Percentiles rank a stretch among this genome's conserved stretches.
phyloP scores from a whole-genome alignment of 2,888 invertebrate species.

The Mellilla xanthometata region DNA sequence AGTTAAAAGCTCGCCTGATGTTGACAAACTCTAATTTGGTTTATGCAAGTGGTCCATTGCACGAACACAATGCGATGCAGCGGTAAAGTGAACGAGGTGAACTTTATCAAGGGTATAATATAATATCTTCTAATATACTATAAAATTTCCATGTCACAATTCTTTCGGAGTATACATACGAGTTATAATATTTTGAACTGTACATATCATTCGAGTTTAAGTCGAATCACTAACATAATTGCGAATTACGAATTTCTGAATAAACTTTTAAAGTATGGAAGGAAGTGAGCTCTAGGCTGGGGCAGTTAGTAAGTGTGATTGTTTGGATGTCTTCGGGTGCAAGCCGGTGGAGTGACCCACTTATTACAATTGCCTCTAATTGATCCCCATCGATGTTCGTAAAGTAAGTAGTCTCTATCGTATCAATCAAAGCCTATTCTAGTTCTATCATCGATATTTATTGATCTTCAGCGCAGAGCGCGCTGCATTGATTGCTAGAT shows the following conservation, averaged over 20 bases:
- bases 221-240: no score
- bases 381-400: constrained; percentile 51
- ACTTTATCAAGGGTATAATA: no score
- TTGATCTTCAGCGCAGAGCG: constrained; percentile 17
- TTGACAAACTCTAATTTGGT: constrained; percentile 13
- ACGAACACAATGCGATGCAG: constrained; percentile 19
- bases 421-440: constrained; percentile 38
- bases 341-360: constrained; percentile 51
- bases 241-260: constrained; percentile 31
- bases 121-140: no score
- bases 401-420: constrained; percentile 35
- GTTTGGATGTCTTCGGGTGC: constrained; percentile 39
- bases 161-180: no score
- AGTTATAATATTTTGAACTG: no score
- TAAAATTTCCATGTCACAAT: no score
- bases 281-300: constrained; percentile 41
- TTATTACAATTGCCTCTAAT: constrained; percentile 57
- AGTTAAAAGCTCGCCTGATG: constrained; percentile 1
- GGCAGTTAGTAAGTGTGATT: constrained; percentile 51
- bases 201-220: no score
- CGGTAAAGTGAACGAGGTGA: constrained; percentile 32
- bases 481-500: constrained; percentile 24
- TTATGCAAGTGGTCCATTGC: constrained; percentile 13
- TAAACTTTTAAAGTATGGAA: constrained; percentile 48
- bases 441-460: constrained; percentile 25